Evolutionary conservation across 2,113 vertebrate genomes (phyloP).

Genomic region (Trochalopteron elliotii): DNA sequence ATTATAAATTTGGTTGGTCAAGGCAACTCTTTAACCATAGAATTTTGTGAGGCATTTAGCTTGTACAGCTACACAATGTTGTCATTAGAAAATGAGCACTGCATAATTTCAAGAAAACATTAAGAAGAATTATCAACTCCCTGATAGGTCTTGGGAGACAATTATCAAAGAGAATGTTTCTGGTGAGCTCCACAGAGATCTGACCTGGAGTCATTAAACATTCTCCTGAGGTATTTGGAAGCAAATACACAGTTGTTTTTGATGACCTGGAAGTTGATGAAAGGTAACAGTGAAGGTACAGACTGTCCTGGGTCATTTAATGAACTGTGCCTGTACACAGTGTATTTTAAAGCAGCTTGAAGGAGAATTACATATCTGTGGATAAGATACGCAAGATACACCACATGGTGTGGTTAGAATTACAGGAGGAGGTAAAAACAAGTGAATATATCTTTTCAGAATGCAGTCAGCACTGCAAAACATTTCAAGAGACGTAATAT

Average conservation of each 20-base stretch:
- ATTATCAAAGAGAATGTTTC: neutral
- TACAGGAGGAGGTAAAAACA: neutral
- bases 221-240: neutral
- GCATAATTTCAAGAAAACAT: neutral
- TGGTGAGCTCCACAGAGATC: neutral
- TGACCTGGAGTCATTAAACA: neutral
- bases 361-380: neutral
- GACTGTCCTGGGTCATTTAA: neutral
- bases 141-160: neutral
- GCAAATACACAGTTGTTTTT: neutral
- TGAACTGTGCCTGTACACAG: neutral
- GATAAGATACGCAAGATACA: neutral
- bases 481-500: neutral
- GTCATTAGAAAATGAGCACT: neutral
- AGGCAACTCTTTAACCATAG: neutral
- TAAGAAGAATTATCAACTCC: neutral
- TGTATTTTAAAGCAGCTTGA: neutral
- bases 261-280: neutral
- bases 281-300: neutral
- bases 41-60: neutral
- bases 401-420: neutral
- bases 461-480: neutral
- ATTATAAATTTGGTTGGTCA: neutral
- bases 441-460: neutral
- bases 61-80: neutral